A percentile compares a stretch with the other conserved stretches of the same genome.
Evolutionary conservation across 2,888 invertebrate genomes (phyloP).

Genomic region (Sminthurides aquaticus): DNA sequence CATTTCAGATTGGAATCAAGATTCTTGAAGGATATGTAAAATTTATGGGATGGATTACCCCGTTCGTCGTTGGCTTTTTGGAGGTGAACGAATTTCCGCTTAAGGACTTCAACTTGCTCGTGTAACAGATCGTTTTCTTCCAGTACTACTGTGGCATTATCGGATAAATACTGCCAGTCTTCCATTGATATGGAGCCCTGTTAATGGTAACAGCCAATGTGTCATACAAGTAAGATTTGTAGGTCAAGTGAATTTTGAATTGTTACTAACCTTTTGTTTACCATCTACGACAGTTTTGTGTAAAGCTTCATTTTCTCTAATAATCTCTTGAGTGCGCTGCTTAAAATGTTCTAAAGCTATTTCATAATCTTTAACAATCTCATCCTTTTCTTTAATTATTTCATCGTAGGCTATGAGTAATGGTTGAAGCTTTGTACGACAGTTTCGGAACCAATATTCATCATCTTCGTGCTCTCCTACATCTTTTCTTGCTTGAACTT

Average conservation of each 20-base stretch:
- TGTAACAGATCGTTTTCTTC: constrained; percentile 42
- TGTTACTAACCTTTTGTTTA: constrained; percentile 29
- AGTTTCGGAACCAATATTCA: constrained; percentile 12
- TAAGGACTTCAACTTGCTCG: constrained; percentile 28
- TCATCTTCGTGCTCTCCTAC: constrained; percentile 13
- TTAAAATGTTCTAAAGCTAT: constrained; percentile 30
- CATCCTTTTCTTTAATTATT: constrained; percentile 38
- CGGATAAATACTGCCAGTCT: constrained; percentile 37
- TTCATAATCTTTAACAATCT: constrained; percentile 38
- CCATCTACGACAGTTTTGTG: constrained; percentile 30
- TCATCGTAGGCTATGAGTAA: constrained; percentile 40
- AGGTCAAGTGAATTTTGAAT: too few relatives aligned
- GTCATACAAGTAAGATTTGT: too few relatives aligned
- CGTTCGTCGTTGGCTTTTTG: constrained; percentile 30
- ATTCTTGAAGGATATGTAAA: too few relatives aligned
- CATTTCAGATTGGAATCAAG: too few relatives aligned
- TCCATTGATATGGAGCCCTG: constrained; percentile 38
- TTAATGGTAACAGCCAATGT: neutral
- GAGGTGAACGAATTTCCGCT: constrained; percentile 24
- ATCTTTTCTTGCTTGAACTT: neutral
- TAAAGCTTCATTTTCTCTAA: constrained; percentile 37
- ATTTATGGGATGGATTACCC: too few relatives aligned
- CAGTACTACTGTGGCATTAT: constrained; percentile 37
- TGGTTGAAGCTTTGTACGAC: constrained; percentile 27
- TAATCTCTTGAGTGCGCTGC: constrained; percentile 26